phyloP scores from a whole-genome alignment of 2,888 invertebrate species.

The Eueremaeus valkanovi region DNA sequence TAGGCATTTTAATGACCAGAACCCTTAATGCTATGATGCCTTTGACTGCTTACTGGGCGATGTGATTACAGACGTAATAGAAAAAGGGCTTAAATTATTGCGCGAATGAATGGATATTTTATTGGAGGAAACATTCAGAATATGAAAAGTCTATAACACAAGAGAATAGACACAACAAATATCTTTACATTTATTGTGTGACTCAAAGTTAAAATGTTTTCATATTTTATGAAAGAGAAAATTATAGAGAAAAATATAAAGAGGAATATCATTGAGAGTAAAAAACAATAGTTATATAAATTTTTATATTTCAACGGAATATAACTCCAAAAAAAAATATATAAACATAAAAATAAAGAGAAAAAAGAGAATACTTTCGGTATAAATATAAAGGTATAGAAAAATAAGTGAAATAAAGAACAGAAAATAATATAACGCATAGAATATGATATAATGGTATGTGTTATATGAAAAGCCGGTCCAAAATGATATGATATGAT shows the following conservation, averaged over 20 bases:
- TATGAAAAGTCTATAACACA: neutral
- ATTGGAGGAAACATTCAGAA: neutral
- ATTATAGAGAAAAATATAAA: neutral
- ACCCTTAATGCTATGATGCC: neutral
- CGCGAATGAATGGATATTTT: conserved; percentile 6
- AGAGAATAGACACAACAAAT: neutral
- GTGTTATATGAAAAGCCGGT: neutral
- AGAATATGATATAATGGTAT: conserved; percentile 2
- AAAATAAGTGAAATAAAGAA: too few relatives aligned
- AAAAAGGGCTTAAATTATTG: neutral
- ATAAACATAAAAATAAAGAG: neutral
- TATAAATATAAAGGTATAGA: neutral
- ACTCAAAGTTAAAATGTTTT: neutral
- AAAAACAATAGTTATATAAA: neutral
- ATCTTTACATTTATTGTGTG: conserved; percentile 1
- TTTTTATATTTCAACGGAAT: conserved; percentile 1
- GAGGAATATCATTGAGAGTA: neutral
- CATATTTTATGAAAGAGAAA: neutral
- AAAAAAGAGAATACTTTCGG: neutral
- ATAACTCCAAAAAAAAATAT: neutral
- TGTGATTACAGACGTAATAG: neutral
- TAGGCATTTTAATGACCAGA: conserved; percentile 4
- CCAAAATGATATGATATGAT: neutral
- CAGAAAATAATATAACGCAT: too few relatives aligned
- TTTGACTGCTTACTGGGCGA: conserved; percentile 8